Base-by-base conservation (phyloP, 2,888 invertebrate genomes). In the Cerastoderma edule region DNA sequence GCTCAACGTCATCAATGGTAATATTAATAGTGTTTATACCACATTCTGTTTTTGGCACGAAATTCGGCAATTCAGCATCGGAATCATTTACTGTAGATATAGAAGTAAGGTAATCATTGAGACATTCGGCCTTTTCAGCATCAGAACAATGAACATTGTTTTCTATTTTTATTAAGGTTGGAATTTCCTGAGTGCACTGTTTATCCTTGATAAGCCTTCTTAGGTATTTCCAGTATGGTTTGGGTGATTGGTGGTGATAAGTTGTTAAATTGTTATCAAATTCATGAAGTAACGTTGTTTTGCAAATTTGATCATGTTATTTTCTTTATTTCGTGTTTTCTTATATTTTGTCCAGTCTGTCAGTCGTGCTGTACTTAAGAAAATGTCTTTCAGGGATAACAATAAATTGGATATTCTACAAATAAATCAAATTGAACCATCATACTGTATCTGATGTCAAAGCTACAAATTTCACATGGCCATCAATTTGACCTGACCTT, bases 271-370 rank as follows among this genome's bases (percentile, higher is more conserved):
- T 28, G 2, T 33, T 33, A 19, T 70, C 39, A 5, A 64, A 27
- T 63, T 46, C 10, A 35, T 63, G 22, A 30, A 71, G 46, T 16
- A 65, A 3, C 16, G 27, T 56, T 50, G 24, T 56, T 65, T 32
- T 16, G 54, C 44, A 27, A 19, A 22, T 54, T 65, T 65, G n/a
- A 66, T 72, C n/a, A 74, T 6, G 35, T 69, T 65, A 28, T 53
- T 64, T 24, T 53, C 63, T 56, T 27, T n/a, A 48, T 72, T 72
- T 46, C 72, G 19, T 16, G 57, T 13, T n/a, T 30, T 27, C 66
- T 72, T 70, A 24, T 48, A 50, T 50, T 70, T 70, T 10, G n/a
- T 27, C 63, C 48, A 70, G 50, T 70, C 63, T 19, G 5, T 5
- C n/a, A 5, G 30, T 50, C 32, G 30, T 10, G 63, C 70, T n/a